Evolutionary conservation across 2,888 invertebrate genomes (phyloP).

Genomic region (Leptarthrus brevirostris): DNA sequence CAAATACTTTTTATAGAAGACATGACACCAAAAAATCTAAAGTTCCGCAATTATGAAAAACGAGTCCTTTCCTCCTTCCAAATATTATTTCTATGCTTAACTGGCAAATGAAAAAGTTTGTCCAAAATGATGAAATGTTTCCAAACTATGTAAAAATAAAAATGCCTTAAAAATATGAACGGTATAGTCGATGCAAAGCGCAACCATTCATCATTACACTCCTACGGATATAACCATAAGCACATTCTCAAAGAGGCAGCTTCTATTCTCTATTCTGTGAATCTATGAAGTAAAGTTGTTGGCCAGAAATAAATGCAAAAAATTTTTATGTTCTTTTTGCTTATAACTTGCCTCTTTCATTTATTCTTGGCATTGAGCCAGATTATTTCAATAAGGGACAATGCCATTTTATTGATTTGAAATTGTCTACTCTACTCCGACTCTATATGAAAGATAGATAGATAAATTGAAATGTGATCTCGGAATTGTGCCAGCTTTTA

Average conservation of each 20-base stretch:
- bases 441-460: no score
- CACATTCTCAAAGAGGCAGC: background rate
- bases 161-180: background rate
- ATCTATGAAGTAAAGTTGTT: background rate
- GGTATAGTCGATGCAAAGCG: background rate
- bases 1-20: no score
- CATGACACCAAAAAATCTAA: no score
- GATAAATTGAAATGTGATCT: conserved; percentile 18
- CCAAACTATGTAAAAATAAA: background rate
- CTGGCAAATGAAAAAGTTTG: background rate
- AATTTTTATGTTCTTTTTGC: background rate
- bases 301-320: background rate
- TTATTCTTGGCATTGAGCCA: conserved; percentile 21
- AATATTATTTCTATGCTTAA: no score
- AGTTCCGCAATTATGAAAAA: no score
- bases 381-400: conserved; percentile 32
- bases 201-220: background rate
- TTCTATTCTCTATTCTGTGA: background rate
- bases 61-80: no score
- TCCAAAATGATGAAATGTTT: background rate
- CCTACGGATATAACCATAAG: background rate
- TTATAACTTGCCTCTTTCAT: background rate
- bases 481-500: conserved; percentile 20
- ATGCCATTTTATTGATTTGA: conserved; percentile 39
- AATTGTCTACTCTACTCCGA: conserved; percentile 21